Evolutionary conservation across 2,888 invertebrate genomes (phyloP).

Genomic region (Drosophila neonasuta): DNA sequence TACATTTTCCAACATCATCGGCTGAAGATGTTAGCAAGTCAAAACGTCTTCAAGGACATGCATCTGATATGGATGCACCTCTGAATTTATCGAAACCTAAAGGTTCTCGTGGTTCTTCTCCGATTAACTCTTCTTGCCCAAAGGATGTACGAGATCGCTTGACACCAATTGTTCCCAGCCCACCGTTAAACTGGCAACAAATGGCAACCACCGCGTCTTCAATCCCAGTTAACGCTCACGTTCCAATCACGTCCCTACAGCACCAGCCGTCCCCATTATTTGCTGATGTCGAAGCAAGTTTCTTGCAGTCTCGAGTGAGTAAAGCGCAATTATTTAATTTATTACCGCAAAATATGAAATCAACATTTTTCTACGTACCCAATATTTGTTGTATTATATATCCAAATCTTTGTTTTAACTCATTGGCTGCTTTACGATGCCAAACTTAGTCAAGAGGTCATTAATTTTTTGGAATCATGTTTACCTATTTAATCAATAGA

Average conservation of each 20-base stretch:
- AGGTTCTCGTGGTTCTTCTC: slow-evolving; percentile 84
- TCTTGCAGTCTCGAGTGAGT: slow-evolving; percentile 75
- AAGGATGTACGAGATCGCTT: slow-evolving; percentile 46
- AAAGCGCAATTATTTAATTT: neutral
- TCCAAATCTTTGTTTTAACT: too few species aligned
- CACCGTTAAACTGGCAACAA: slow-evolving; percentile 63
- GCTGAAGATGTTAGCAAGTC: slow-evolving; percentile 26
- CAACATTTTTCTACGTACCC: too few species aligned
- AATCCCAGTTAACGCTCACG: slow-evolving; percentile 30
- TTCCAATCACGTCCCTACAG: slow-evolving; percentile 73
- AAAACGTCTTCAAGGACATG: slow-evolving; percentile 86
- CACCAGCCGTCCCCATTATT: slow-evolving; percentile 83
- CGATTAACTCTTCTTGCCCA: slow-evolving; percentile 49
- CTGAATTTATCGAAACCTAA: slow-evolving; percentile 95
- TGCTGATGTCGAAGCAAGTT: slow-evolving; percentile 83
- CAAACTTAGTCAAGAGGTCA: too few species aligned
- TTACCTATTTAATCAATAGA: too few species aligned
- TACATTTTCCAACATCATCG: slow-evolving; percentile 42
- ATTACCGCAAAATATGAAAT: too few species aligned
- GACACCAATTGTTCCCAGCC: slow-evolving; percentile 49
- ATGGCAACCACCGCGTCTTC: slow-evolving; percentile 45
- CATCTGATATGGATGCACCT: slow-evolving; percentile 92
- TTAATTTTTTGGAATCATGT: too few species aligned
- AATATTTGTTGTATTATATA: too few species aligned
- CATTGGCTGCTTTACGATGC: too few species aligned